Conservation (phyloP, 2,888 invertebrate species). For the Anorthoa munda region DNA sequence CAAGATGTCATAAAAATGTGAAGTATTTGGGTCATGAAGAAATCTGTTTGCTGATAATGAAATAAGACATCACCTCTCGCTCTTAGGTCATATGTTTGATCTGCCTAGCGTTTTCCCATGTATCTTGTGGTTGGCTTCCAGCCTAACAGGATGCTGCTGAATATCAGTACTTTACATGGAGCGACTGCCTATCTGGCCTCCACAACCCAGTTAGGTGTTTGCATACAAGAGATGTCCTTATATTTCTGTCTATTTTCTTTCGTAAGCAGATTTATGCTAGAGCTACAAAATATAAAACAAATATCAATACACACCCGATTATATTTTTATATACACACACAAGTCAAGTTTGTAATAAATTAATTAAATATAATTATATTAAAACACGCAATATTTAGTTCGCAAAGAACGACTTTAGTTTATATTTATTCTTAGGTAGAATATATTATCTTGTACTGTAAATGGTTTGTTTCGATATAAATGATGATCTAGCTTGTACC, state of each 20-base stretch:
- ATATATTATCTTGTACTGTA: conserved; percentile 43
- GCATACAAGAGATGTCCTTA: background rate
- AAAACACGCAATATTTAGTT: conserved; percentile 63
- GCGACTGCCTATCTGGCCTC: background rate
- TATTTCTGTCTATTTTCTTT: background rate
- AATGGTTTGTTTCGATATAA: conserved; percentile 25
- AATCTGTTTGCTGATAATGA: background rate
- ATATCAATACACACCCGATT: conserved; percentile 15
- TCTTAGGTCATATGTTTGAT: background rate
- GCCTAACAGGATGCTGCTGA: background rate
- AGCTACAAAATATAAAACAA: conserved; percentile 4
- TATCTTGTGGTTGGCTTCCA: background rate
- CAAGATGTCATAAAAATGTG: background rate
- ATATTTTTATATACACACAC: conserved; percentile 43
- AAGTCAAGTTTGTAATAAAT: conserved; percentile 42
- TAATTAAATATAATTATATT: conserved; percentile 30
- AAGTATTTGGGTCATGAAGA: background rate
- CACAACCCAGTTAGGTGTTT: background rate
- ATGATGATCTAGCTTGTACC: conserved; percentile 33
- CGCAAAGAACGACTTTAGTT: conserved; percentile 59
- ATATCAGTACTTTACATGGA: background rate
- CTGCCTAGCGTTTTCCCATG: background rate
- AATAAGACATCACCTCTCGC: conserved; percentile 9
- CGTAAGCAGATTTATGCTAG: background rate
- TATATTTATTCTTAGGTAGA: conserved; percentile 58